Evolutionary conservation across 2,888 invertebrate genomes (phyloP), one percentile per base, ranked within the genome.

Genomic region (Aphrophora alni): DNA sequence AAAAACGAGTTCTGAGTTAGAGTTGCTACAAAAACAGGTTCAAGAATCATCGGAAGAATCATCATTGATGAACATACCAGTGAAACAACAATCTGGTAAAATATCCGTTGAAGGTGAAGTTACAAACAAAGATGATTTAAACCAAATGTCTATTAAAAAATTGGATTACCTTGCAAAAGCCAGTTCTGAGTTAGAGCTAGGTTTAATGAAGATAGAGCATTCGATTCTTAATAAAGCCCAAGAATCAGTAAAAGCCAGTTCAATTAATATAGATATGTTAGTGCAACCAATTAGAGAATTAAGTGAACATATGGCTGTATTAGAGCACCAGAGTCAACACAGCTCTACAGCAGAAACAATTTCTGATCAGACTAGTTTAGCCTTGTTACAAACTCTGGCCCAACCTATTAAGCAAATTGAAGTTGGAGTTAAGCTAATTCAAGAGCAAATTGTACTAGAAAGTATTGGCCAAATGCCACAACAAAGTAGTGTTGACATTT

Each of bases 191-290:
- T 81, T 84, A 27, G 84, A 84, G 77, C 72, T 83, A 25, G 84
- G 83, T 3, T 82, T 84, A 51, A 83, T 83, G 82, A 83, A 82
- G 74, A 38, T 84, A n/a, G 84, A 90, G 83, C 89, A 90, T 59
- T 84, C 88, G 14, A 82, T 87, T 0, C 85, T 89, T 78, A 91
- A 92, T 69, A 88, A 92, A 85, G 91, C 92, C 4, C 90, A 91
- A 8, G 88, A 91, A 77, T 74, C 33, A 4, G 59, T 70, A n/a
- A 81, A 78, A 21, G 90, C 91, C 83, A 91, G 92, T 84, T 88
- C 92, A 83, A 91, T 92, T 0, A 90, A 89, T 3, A 88, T 92
- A 24, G 91, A 91, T 87, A 91, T 91, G 17, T 87, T 90, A 80
- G 89, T 89, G 28, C 87, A 89, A 77, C 89, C 89, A 0, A 87